Percentiles rank a stretch among this genome's conserved stretches.
Evolutionary conservation across 2,797 vertebrate genomes (phyloP).

Genomic region (Microctenopoma stevenorrisi): DNA sequence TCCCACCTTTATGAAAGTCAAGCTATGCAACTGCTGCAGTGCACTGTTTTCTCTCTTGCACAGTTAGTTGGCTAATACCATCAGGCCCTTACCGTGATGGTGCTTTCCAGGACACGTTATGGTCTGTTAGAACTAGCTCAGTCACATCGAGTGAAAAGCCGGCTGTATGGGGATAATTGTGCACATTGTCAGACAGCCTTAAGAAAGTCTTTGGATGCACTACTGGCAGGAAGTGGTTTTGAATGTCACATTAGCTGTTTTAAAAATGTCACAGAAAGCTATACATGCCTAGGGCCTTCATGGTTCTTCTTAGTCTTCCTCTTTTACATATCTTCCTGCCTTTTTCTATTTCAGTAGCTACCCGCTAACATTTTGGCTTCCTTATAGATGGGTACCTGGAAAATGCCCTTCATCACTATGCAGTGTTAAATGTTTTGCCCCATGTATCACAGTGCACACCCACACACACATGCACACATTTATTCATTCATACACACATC

Average conservation of each 20-base stretch:
- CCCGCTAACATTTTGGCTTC: conserved; percentile 32
- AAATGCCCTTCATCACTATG: conserved; percentile 6
- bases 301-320: neutral
- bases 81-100: neutral
- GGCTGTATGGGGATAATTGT: neutral
- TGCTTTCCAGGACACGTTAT: neutral
- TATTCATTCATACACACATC: conserved; percentile 32
- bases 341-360: conserved; percentile 34
- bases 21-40: neutral
- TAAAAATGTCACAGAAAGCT: neutral
- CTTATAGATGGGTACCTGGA: conserved; percentile 6
- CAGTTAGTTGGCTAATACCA: neutral
- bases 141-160: neutral
- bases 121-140: neutral
- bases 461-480: conserved; percentile 6
- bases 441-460: too few species aligned
- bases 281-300: neutral
- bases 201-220: neutral
- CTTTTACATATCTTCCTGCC: neutral
- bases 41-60: neutral
- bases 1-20: neutral
- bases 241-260: neutral
- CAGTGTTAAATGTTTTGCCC: neutral
- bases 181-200: neutral
- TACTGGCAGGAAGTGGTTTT: too few species aligned